Base-by-base conservation (phyloP, 1,140 invertebrate genomes). In the Nautilus pompilius region DNA sequence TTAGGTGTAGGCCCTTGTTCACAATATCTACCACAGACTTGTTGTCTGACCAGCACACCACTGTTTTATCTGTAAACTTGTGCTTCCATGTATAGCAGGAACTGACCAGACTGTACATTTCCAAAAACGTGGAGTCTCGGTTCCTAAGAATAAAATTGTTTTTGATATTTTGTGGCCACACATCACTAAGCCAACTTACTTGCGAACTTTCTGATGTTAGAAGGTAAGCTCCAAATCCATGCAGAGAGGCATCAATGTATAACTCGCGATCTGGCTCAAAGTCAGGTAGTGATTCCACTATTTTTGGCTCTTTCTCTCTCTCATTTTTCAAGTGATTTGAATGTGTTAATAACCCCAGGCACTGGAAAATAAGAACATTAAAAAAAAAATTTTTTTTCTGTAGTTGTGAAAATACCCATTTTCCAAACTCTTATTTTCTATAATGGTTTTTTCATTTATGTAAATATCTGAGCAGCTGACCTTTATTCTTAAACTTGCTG, bases 21-120 rank as follows among this genome's bases (percentile, higher is more conserved):
- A 72, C 51, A 15, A 70, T 2, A 22, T 57, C 24, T 2, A 70
- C 68, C 5, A 61, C 66, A 17, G 13, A 17, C 53, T 20, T 3
- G 48, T 69, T 72, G 58, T 76, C 71, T 8, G 59, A 61, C 62
- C 64, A 74, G 59, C 64, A 65, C 24, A 72, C 34, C 5, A 73
- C 66, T 22, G 58, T 66, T 54, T 69, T 67, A 5, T 63, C 63
- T 0, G 63, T 55, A 62, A 76, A 72, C 60, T 72, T 76, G 29
- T 72, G 65, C 41, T 76, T 73, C 74, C 74, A 76, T 0, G 74
- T 74, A 51, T 63, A 74, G 13, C 66, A 41, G 1, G 73, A 65
- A 24, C 65, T 58, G 2, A 75, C 66, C 24, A 72, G 33, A 2
- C 66, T 62, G 60, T 70, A 73, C 49, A 72, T 61, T 46, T 75